These are phyloP conservation scores for Listronotus oregonensis DNA, from an alignment of 1,140 invertebrate species.

Conservation along the genomic window DNA sequence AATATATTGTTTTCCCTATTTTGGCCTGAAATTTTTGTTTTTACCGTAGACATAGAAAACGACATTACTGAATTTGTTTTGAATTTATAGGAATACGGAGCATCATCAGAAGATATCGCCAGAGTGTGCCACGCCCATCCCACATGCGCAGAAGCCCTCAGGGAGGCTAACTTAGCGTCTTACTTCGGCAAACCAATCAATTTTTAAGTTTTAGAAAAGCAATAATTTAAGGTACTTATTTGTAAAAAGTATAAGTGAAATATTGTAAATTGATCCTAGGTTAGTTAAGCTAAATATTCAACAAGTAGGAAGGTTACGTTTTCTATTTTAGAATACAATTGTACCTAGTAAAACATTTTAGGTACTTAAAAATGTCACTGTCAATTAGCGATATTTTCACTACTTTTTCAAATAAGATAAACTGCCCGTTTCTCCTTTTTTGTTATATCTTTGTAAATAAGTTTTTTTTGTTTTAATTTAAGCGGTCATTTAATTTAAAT, in stretches of 20 bases:
- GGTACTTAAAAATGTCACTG: background rate
- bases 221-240: background rate
- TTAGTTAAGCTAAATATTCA: too few species aligned
- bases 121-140: conserved; percentile 99
- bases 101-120: conserved; percentile 96
- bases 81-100: conserved; percentile 88
- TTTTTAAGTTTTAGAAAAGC: conserved; percentile 66
- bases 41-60: too few species aligned
- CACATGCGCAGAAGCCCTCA: conserved; percentile 96
- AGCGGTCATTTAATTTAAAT: conserved; percentile 12
- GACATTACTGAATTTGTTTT: too few species aligned
- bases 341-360: too few species aligned
- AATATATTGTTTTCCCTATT: too few species aligned
- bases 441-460: conserved; percentile 8
- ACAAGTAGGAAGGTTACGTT: too few species aligned
- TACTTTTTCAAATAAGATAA: background rate
- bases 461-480: conserved; percentile 6
- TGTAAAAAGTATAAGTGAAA: too few species aligned
- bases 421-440: background rate
- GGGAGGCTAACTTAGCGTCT: conserved; percentile 95
- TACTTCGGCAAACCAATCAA: conserved; percentile 98
- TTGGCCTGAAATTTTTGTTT: too few species aligned
- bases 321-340: too few species aligned
- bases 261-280: too few species aligned
- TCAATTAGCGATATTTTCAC: background rate